phyloP scores from a whole-genome alignment of 2,113 vertebrate species.

The Rattus rattus region DNA sequence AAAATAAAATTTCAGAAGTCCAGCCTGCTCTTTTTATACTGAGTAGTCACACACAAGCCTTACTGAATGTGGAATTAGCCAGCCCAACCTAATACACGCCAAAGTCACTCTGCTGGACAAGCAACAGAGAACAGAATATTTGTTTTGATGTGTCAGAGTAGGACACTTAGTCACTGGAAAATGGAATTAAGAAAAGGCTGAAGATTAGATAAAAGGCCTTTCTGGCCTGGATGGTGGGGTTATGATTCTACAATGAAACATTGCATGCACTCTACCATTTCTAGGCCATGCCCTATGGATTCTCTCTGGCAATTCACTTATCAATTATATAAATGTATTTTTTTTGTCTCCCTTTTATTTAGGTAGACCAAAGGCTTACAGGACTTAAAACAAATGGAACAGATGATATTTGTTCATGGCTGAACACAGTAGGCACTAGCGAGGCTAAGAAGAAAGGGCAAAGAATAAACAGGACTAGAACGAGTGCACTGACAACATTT shows the following conservation, averaged over 20 bases:
- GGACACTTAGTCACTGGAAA: slow-evolving; percentile 18
- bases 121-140: slow-evolving; percentile 1
- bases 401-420: not conserved
- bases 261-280: not conserved
- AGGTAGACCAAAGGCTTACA: not conserved
- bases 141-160: slow-evolving; percentile 42
- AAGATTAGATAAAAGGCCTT: not conserved
- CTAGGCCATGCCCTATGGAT: not conserved
- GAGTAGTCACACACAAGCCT: not conserved
- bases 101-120: slow-evolving; percentile 14
- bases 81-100: not conserved
- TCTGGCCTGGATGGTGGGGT: not conserved
- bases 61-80: not conserved
- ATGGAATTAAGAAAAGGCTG: slow-evolving; percentile 59
- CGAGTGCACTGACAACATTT: not conserved
- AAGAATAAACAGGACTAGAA: not conserved
- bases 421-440: not conserved
- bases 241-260: not conserved
- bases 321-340: slow-evolving; percentile 38
- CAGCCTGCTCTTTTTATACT: not conserved
- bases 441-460: not conserved
- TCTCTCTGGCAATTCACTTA: slow-evolving; percentile 16
- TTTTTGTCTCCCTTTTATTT: slow-evolving; percentile 28
- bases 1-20: not conserved
- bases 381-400: slow-evolving; percentile 17